Evolutionary conservation across 1,140 invertebrate species (phyloP), one percentile per base, ranked within the genome.

Genomic region (Drosophila virilis): DNA sequence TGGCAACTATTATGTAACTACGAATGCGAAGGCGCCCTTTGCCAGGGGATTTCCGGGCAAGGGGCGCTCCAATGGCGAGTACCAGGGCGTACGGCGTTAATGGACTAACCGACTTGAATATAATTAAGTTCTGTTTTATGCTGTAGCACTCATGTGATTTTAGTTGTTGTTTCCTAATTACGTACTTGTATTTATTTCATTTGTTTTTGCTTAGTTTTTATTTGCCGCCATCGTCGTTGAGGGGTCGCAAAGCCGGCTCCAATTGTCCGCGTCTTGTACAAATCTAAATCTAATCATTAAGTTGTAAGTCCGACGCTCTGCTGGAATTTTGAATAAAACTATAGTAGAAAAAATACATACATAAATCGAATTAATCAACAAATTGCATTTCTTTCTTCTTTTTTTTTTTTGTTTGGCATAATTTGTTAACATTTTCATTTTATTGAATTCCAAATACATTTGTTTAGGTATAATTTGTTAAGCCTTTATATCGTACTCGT

Each of bases 1-100:
- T 85, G 96, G 96, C 50, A 94, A 96, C 54, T 97, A 95, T 81
- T 97, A 97, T 92, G 95, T 97, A n/a, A 95, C 95, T 74, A 97
- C 96, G 77, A 97, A 97, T 93, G 95, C 95, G n/a, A 95, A 95
- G 85, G 95, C 95, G 80, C 97, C 97, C 7, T 97, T 96, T 93
- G 96, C 96, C 32, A 94, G 95, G 92, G 96, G 96, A n/a, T 96
- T 95, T 90, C 96, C 96, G 43, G 95, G 93, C 78, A 95, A 95
- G 93, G 93, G 91, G 46, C 83, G 91, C 0, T 74, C 82, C 15
- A 84, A 85, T 58, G 88, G 91, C 3, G 88, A 91, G 38, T 92
- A 92, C 77, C 81, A 91, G 35, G 91, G 91, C 57, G 91, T 92
- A 15, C 51, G 91, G 33, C 84, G 90, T 74, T 85, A 74, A 72